Percentiles rank a stretch among this genome's conserved stretches.
These are phyloP conservation scores for Dipodomys spectabilis DNA, from an alignment of 2,113 vertebrate species.

Conservation along the genomic window DNA sequence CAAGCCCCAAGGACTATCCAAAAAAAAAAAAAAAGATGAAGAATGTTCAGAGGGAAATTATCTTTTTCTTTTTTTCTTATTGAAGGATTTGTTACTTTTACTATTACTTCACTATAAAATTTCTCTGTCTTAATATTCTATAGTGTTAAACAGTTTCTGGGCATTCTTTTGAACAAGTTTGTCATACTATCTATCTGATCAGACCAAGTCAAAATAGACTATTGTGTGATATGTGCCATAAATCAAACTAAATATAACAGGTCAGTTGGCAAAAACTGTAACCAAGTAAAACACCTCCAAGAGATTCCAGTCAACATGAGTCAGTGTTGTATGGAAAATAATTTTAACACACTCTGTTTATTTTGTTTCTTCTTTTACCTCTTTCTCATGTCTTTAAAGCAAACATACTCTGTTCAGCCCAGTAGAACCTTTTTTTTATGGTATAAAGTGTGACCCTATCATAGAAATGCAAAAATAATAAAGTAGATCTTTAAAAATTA, in stretches of 20 bases:
- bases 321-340: background rate
- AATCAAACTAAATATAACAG: background rate
- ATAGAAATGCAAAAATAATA: background rate
- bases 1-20: too few species aligned
- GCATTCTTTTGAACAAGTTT: background rate
- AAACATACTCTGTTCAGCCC: background rate
- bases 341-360: background rate
- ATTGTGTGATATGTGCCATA: background rate
- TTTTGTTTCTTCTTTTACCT: background rate
- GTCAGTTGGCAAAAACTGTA: background rate
- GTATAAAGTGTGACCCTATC: background rate
- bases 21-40: background rate
- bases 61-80: constrained; percentile 5
- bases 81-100: background rate
- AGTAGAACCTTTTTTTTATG: background rate
- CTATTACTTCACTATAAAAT: background rate
- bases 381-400: background rate
- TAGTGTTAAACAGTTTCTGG: background rate
- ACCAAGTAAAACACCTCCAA: background rate
- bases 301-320: background rate
- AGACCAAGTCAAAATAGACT: background rate
- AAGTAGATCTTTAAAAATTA: background rate
- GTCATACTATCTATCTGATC: background rate
- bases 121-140: background rate
- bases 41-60: background rate